Evolutionary conservation across 92 coral and sea anemone species (phyloP).

Genomic region (Bergia sp.): DNA sequence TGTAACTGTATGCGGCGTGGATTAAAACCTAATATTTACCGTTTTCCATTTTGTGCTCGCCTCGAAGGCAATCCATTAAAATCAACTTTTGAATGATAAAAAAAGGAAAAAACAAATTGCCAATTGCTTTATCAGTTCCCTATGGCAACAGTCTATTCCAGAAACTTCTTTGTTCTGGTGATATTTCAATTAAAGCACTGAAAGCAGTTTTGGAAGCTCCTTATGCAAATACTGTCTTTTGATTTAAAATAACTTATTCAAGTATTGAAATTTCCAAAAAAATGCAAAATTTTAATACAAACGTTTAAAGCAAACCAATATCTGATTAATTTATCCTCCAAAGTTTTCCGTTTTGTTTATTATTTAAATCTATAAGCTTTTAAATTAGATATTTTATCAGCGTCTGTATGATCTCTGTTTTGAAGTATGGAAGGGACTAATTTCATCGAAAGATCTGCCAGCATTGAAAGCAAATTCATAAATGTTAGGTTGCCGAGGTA

Average conservation of each 20-base stretch:
- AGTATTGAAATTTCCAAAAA: not conserved
- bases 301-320: too few relatives aligned
- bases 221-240: not conserved
- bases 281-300: not conserved
- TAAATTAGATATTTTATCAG: too few relatives aligned
- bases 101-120: not conserved
- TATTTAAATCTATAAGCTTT: not conserved
- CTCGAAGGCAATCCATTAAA: not conserved
- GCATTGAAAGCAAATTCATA: not conserved
- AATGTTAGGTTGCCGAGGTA: not conserved
- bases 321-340: not conserved
- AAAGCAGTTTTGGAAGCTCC: not conserved
- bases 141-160: not conserved
- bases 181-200: not conserved
- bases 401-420: not conserved
- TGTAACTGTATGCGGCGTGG: not conserved
- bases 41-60: not conserved
- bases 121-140: not conserved
- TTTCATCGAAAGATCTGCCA: not conserved
- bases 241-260: not conserved
- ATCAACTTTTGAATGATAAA: not conserved
- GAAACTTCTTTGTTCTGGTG: not conserved
- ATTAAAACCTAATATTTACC: constrained; percentile 12
- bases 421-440: not conserved
- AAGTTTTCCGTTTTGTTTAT: not conserved